phyloP scores from a whole-genome alignment of 2,113 vertebrate genomes.

The Cottus gobio region DNA sequence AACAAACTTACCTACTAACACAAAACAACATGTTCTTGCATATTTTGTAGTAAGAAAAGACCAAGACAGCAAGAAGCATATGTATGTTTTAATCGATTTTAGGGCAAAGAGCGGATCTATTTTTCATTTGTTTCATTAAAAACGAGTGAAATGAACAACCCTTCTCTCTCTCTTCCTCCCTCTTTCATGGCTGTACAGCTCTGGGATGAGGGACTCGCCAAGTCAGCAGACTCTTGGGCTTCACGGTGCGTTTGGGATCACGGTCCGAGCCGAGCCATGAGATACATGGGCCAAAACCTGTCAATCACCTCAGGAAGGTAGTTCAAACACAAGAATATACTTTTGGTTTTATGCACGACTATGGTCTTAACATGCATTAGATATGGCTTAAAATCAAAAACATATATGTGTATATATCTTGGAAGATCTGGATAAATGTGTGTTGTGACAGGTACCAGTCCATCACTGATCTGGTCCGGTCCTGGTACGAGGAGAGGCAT shows the following conservation, averaged over 20 bases:
- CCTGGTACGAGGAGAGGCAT: conserved; percentile 88
- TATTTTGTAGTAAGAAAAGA: background rate
- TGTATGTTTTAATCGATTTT: background rate
- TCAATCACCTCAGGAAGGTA: conserved; percentile 90
- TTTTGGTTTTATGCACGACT: background rate
- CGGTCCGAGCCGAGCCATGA: conserved; percentile 87
- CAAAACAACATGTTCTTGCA: background rate
- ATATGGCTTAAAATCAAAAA: background rate
- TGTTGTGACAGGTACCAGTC: conserved; percentile 83
- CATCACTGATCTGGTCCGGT: conserved; percentile 85
- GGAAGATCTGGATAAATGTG: background rate
- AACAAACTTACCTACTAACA: background rate
- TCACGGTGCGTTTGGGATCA: conserved; percentile 90
- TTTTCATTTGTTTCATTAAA: background rate
- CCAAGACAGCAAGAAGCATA: background rate
- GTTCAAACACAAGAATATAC: background rate
- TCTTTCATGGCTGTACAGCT: conserved; percentile 74
- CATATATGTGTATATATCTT: no score
- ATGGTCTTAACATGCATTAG: background rate
- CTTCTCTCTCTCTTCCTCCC: background rate
- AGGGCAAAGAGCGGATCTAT: background rate
- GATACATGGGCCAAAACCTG: conserved; percentile 90
- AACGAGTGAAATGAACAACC: background rate
- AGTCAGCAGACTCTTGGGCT: conserved; percentile 89
- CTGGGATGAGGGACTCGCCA: conserved; percentile 89